These are phyloP conservation scores for Arrhamphus sclerolepis DNA, from an alignment of 2,797 vertebrate species.

Conservation along the genomic window DNA sequence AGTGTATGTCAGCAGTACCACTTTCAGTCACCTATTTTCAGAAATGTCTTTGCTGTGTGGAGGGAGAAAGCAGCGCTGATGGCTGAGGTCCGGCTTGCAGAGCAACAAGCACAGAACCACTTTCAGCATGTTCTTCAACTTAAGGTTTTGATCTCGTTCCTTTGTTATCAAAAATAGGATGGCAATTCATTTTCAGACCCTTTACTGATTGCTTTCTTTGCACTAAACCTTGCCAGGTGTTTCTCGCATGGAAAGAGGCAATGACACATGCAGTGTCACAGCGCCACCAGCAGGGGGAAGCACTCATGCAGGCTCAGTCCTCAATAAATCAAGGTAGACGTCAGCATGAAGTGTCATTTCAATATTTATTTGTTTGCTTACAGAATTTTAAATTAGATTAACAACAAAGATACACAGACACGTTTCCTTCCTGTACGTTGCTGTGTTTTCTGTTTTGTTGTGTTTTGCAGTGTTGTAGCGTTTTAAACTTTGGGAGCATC, in stretches of 20 bases:
- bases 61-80: slow-evolving; percentile 69
- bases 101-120: slow-evolving; percentile 73
- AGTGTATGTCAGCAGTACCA: slow-evolving; percentile 1
- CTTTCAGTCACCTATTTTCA: slow-evolving; percentile 46
- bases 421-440: too few species aligned
- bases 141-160: slow-evolving; percentile 78
- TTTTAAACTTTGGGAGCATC: too few species aligned
- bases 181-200: background rate
- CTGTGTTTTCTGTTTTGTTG: too few species aligned
- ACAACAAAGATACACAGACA: too few species aligned
- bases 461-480: too few species aligned
- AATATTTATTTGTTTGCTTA: background rate
- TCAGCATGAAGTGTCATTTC: background rate
- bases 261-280: slow-evolving; percentile 47
- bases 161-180: background rate
- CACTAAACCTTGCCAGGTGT: slow-evolving; percentile 56
- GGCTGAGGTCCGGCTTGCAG: slow-evolving; percentile 50
- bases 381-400: background rate
- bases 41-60: slow-evolving; percentile 80
- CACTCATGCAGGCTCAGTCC: slow-evolving; percentile 69
- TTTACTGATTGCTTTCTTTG: slow-evolving; percentile 7
- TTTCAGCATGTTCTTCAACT: slow-evolving; percentile 69
- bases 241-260: slow-evolving; percentile 81
- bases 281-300: slow-evolving; percentile 72
- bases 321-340: slow-evolving; percentile 76